phyloP scores from a whole-genome alignment of 2,888 invertebrate species.

The Drosophila greeni region DNA sequence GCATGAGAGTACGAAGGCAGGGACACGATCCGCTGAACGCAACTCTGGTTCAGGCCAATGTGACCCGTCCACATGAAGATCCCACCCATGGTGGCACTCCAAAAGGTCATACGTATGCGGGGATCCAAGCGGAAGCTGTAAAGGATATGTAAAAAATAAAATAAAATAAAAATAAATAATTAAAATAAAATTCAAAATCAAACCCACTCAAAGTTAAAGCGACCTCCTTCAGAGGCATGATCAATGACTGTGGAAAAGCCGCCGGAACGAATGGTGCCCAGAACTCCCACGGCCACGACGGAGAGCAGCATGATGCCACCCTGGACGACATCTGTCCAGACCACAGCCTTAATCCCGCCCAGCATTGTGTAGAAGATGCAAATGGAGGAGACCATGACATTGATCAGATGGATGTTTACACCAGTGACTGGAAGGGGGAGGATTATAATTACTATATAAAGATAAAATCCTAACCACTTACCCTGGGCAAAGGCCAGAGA shows the following conservation, averaged over 20 bases:
- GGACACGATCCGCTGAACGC: slow-evolving; percentile 85
- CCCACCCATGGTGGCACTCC: slow-evolving; percentile 83
- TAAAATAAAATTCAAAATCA: no score
- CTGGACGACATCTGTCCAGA: slow-evolving; percentile 81
- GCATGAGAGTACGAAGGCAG: slow-evolving; percentile 82
- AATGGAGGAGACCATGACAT: slow-evolving; percentile 80
- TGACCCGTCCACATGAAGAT: slow-evolving; percentile 83
- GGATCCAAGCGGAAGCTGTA: slow-evolving; percentile 82
- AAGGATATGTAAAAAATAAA: no score
- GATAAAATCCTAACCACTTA: no score
- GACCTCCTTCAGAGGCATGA: slow-evolving; percentile 74
- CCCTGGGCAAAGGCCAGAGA: slow-evolving; percentile 77
- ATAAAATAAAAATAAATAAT: no score
- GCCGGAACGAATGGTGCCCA: slow-evolving; percentile 78
- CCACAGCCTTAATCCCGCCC: slow-evolving; percentile 80
- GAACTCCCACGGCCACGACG: slow-evolving; percentile 75
- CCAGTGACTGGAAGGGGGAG: slow-evolving; percentile 79
- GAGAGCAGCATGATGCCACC: slow-evolving; percentile 78
- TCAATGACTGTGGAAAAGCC: slow-evolving; percentile 77
- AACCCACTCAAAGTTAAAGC: slow-evolving; percentile 78
- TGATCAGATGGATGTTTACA: slow-evolving; percentile 80
- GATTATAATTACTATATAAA: no score
- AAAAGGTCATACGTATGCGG: slow-evolving; percentile 83
- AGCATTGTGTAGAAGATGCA: slow-evolving; percentile 81
- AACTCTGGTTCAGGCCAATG: slow-evolving; percentile 85